Evolutionary conservation across 2,113 vertebrate species (phyloP).

Genomic region (Apaloderma vittatum): DNA sequence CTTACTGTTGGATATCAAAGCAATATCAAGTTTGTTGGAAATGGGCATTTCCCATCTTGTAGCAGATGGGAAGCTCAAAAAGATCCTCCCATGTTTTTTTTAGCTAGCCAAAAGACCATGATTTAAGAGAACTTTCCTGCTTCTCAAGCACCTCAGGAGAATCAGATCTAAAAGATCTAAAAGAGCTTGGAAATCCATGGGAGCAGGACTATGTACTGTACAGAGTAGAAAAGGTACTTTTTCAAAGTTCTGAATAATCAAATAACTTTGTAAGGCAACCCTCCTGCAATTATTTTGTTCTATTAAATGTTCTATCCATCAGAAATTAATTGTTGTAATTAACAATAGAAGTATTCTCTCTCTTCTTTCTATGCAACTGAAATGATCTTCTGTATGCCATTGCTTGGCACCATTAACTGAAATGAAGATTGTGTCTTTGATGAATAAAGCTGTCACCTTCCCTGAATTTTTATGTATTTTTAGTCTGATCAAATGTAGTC

Average conservation of each 20-base stretch:
- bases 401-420: background rate
- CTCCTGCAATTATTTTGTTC: constrained; percentile 60
- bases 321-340: constrained; percentile 70
- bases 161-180: background rate
- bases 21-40: background rate
- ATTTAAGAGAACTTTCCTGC: background rate
- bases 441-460: constrained; percentile 38
- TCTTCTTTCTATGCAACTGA: constrained; percentile 18
- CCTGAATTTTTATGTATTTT: constrained; percentile 4
- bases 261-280: background rate
- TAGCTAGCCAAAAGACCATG: background rate
- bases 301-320: constrained; percentile 50
- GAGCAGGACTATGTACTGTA: background rate
- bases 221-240: background rate
- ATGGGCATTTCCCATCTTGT: background rate
- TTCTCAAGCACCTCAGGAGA: background rate
- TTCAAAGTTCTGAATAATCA: constrained; percentile 35
- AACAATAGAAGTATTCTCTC: constrained; percentile 47
- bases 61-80: background rate
- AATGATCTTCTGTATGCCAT: constrained; percentile 46
- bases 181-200: background rate
- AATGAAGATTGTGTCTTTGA: constrained; percentile 36
- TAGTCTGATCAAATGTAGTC: background rate
- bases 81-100: fast-evolving
- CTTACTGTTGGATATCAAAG: background rate